Conservation (phyloP, 2,113 vertebrate genomes). For the Myodes glareolus region DNA sequence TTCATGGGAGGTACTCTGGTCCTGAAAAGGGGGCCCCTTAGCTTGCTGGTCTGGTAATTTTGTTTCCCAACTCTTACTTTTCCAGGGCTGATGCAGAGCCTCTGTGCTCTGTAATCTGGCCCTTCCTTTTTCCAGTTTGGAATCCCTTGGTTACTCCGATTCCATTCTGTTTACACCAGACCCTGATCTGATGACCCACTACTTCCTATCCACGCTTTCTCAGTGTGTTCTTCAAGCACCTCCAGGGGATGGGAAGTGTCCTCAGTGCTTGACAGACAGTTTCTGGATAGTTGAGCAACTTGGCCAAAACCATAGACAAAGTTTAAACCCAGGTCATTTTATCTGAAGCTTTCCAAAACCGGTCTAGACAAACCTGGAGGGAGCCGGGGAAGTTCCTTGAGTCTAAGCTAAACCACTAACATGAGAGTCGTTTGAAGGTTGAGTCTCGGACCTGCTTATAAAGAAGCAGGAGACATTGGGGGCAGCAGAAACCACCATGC, state of each 20-base stretch:
- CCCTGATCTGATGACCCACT: not conserved
- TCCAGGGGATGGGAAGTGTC: not conserved
- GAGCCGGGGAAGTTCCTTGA: not conserved
- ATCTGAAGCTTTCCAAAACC: not conserved
- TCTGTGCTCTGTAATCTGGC: not conserved
- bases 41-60: not conserved
- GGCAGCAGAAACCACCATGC: not conserved
- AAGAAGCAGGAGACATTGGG: not conserved
- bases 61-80: not conserved
- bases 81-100: not conserved
- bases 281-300: not conserved
- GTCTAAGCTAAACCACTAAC: not conserved
- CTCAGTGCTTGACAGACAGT: not conserved
- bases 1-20: not conserved
- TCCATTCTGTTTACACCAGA: not conserved
- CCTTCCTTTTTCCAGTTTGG: not conserved
- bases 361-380: not conserved
- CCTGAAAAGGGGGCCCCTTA: not conserved
- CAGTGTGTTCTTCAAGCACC: not conserved
- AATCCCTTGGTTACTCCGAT: not conserved
- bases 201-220: not conserved
- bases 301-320: not conserved
- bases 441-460: not conserved
- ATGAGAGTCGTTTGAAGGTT: not conserved
- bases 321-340: not conserved